These are phyloP conservation scores for Erannis defoliaria DNA, from an alignment of 2,888 invertebrate genomes.

Conservation along the genomic window DNA sequence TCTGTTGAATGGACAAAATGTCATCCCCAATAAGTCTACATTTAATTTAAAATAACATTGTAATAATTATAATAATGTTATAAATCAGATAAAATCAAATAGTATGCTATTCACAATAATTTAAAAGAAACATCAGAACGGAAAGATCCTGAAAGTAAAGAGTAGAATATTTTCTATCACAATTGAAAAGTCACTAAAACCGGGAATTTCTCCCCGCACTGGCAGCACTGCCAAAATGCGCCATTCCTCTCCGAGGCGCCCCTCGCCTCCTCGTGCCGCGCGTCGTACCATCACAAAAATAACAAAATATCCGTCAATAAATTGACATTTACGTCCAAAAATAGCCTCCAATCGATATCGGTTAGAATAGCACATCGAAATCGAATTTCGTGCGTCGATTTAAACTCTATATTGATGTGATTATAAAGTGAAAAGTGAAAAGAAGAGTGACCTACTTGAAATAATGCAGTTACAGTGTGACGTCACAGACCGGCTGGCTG, in stretches of 20 bases:
- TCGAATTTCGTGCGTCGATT: slow-evolving; percentile 5
- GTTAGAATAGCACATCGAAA: slow-evolving; percentile 19
- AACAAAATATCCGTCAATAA: slow-evolving; percentile 47
- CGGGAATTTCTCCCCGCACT: slow-evolving; percentile 23
- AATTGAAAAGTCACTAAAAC: too few species aligned
- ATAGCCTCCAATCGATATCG: slow-evolving; percentile 23
- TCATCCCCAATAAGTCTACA: too few species aligned
- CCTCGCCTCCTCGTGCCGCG: slow-evolving; percentile 56
- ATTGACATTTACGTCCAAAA: slow-evolving; percentile 31
- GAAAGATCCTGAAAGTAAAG: too few species aligned
- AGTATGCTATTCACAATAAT: too few species aligned
- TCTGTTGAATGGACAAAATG: too few species aligned
- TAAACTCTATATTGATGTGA: slow-evolving; percentile 24
- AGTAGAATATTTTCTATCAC: too few species aligned
- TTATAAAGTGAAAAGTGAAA: slow-evolving; percentile 27
- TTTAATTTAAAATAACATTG: too few species aligned
- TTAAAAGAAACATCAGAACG: too few species aligned
- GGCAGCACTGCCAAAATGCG: slow-evolving; percentile 69
- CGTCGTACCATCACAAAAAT: slow-evolving; percentile 61
- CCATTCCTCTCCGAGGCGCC: slow-evolving; percentile 68
- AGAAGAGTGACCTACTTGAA: slow-evolving; percentile 58
- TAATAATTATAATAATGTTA: too few species aligned
- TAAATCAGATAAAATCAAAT: too few species aligned
- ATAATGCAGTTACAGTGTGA: slow-evolving; percentile 61
- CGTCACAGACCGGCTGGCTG: slow-evolving; percentile 53